These are phyloP conservation scores for Dryas iulia DNA, from an alignment of 1,140 invertebrate genomes.

Conservation along the genomic window DNA sequence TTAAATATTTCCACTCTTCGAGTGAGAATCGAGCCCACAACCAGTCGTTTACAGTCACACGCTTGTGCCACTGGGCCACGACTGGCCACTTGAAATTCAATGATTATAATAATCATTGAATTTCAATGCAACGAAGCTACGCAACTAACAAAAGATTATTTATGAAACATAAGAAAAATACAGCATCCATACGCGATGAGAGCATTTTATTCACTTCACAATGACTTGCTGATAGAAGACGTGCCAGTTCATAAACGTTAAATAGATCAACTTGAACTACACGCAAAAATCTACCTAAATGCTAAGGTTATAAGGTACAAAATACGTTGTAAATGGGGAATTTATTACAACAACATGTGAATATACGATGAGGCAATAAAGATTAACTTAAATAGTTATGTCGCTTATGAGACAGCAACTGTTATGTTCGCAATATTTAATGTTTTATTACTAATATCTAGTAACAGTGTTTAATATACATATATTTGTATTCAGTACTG, in stretches of 20 bases:
- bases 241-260: constrained; percentile 15
- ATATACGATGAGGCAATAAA: constrained; percentile 2
- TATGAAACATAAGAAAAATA: constrained; percentile 16
- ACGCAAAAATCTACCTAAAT: background rate
- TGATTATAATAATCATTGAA: background rate
- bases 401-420: background rate
- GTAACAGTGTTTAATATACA: no score
- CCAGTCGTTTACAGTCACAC: no score
- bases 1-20: no score
- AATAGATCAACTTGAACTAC: constrained; percentile 1
- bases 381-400: constrained; percentile 1
- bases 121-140: background rate
- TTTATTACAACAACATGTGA: background rate
- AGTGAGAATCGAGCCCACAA: no score
- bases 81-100: no score
- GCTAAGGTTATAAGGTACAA: background rate
- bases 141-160: background rate
- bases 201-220: constrained; percentile 14
- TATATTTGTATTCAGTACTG: no score
- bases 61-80: no score
- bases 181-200: constrained; percentile 4
- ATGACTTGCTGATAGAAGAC: constrained; percentile 21
- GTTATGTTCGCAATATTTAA: background rate
- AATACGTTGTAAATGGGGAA: background rate
- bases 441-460: background rate